Percentiles rank a stretch among this genome's conserved stretches.
These are phyloP conservation scores for Myotis myotis DNA, from an alignment of 2,797 vertebrate species.

Conservation along the genomic window DNA sequence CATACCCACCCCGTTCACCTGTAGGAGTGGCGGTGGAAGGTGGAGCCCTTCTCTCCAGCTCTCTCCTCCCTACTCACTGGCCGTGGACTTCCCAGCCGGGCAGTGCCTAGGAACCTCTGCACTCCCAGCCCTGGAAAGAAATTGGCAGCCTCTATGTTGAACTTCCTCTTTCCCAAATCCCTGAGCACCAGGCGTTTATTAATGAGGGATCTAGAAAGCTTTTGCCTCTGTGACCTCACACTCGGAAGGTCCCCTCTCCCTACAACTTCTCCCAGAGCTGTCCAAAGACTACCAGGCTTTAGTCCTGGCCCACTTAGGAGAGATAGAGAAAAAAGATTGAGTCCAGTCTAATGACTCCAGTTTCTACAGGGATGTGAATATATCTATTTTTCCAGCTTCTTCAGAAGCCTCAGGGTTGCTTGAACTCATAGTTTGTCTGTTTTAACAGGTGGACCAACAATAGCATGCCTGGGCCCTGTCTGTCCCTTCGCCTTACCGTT, in stretches of 20 bases:
- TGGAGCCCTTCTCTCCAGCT: neutral
- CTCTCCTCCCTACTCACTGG: neutral
- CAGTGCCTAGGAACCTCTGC: neutral
- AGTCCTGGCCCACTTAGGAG: neutral
- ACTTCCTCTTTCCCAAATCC: neutral
- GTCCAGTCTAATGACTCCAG: neutral
- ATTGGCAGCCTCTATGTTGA: neutral
- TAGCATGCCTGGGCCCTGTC: neutral
- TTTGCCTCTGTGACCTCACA: neutral
- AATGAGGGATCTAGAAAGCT: neutral
- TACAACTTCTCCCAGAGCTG: neutral
- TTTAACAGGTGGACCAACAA: neutral
- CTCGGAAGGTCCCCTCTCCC: neutral
- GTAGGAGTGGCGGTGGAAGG: neutral
- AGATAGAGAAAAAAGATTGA: neutral
- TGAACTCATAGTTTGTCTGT: neutral
- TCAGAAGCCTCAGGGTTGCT: neutral
- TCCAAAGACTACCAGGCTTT: neutral
- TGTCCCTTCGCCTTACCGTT: neutral
- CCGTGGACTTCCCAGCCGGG: neutral
- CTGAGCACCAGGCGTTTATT: neutral
- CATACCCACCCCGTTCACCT: neutral
- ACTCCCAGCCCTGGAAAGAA: neutral
- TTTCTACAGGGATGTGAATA: neutral
- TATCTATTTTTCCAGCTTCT: neutral